A percentile compares a stretch with the other conserved stretches of the same genome.
phyloP scores from a whole-genome alignment of 2,113 vertebrate genomes.

The Cyanistes caeruleus region DNA sequence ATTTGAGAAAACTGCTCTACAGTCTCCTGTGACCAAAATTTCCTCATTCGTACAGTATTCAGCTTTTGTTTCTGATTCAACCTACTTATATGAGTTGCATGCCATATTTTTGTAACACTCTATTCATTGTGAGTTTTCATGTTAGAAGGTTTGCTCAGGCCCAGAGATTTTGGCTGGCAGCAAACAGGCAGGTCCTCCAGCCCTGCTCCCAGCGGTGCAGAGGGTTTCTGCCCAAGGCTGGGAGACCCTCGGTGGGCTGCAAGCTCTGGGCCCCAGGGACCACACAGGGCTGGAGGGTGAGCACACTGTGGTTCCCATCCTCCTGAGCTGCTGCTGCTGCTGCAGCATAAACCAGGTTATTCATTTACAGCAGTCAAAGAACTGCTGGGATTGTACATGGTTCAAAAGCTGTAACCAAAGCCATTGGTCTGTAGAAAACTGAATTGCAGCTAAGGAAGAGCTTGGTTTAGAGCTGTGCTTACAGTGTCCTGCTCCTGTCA shows the following conservation, averaged over 20 bases:
- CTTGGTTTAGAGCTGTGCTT: neutral
- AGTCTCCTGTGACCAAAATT: neutral
- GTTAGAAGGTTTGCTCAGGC: neutral
- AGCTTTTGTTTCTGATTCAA: neutral
- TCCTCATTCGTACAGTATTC: neutral
- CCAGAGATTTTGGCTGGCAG: neutral
- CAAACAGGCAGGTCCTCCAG: neutral
- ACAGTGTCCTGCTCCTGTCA: neutral
- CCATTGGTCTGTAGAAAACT: neutral
- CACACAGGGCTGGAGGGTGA: accelerated
- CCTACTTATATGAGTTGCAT: neutral
- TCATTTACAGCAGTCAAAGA: neutral
- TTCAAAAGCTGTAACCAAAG: neutral
- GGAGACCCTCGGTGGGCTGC: neutral
- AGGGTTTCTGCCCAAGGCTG: neutral
- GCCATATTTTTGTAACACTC: neutral
- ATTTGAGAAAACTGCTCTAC: neutral
- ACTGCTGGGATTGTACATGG: neutral
- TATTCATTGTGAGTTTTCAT: neutral
- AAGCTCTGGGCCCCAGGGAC: neutral
- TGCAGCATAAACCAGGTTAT: neutral
- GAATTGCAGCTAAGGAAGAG: neutral
- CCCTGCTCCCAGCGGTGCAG: accelerated
- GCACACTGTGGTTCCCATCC: neutral
- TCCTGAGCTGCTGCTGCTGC: neutral